Base-by-base conservation (phyloP, 2,797 vertebrate species). In the Anabas testudineus region DNA sequence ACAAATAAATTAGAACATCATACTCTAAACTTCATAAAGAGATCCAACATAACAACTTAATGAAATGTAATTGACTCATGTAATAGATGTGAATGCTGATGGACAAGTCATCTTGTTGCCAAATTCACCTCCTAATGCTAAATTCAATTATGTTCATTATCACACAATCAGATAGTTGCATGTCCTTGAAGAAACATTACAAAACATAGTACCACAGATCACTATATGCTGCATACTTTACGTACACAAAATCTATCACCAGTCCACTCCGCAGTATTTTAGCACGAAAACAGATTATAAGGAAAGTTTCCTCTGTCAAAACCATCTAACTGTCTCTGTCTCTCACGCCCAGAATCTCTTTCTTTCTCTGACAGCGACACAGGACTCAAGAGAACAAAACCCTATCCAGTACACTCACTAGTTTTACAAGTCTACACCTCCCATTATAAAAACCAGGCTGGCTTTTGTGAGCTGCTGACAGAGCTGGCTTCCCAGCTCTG, bases 341-440 rank as follows among this genome's bases (percentile, higher is more conserved):
- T 77, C 32, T 45, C 52, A 39, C 65, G 43, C 67, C 36, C 41
- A 43, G 36, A 32, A 30, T 60, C 45, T 42, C 24, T 4, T 21
- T 62, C 30, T 24, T 37, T 10, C 15, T 41, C 41, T 36, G 53
- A 30, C 18, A 51, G 66, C 18, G 49, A 75, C 45, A 57, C 57
- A 22, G 41, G 48, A 16, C 51, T 76, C 73, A 15, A 39, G 51
- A 69, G 22, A 60, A 77, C 71, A 62, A 59, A 80, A 75, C 71
- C 58, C 62, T 53, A 70, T 78, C 80, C 49, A 82, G 80, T 52
- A 74, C 49, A 66, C 67, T 89, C 72, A 77, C 83, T 75, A 52
- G 37, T 85, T 92, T 87, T 87, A 90, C 66, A 79, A 84, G 81
- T 91, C 81, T 84, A 81, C 85, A 90, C 86, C 86, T 91, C 77